These are phyloP conservation scores for Tribolium freemani DNA, from an alignment of 2,888 invertebrate genomes.

Conservation along the genomic window DNA sequence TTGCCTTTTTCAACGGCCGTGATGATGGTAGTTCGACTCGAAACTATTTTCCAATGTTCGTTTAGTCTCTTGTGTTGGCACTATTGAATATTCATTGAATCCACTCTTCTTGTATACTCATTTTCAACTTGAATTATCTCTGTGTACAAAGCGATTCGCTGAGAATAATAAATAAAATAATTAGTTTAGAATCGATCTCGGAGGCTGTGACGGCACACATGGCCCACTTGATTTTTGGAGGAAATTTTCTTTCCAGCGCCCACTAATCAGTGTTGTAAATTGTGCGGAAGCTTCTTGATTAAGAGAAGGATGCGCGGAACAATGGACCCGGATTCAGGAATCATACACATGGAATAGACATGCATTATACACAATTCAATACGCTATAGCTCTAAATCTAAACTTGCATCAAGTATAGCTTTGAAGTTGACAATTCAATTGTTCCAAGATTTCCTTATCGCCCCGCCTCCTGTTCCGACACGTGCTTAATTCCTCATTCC, in stretches of 20 bases:
- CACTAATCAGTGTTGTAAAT: constrained; percentile 50
- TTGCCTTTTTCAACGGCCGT: not conserved
- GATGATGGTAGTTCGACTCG: constrained; percentile 37
- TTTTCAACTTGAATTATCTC: constrained; percentile 46
- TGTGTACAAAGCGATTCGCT: constrained; percentile 44
- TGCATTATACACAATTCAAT: constrained; percentile 64
- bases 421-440: constrained; percentile 67
- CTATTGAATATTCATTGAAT: constrained; percentile 60
- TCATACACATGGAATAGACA: constrained; percentile 66
- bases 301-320: constrained; percentile 58
- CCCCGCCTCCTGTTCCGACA: constrained; percentile 38
- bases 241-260: not conserved
- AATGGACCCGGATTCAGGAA: constrained; percentile 66
- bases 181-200: constrained; percentile 34
- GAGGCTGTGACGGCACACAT: too few species aligned
- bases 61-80: constrained; percentile 58
- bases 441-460: constrained; percentile 61
- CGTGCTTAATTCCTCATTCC: constrained; percentile 10
- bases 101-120: constrained; percentile 46
- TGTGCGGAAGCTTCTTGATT: constrained; percentile 61
- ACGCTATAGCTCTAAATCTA: constrained; percentile 60
- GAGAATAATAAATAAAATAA: constrained; percentile 44
- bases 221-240: not conserved
- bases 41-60: constrained; percentile 55
- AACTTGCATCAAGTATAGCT: constrained; percentile 64